Conservation (phyloP, 1,140 invertebrate genomes). For the Musca vetustissima region DNA sequence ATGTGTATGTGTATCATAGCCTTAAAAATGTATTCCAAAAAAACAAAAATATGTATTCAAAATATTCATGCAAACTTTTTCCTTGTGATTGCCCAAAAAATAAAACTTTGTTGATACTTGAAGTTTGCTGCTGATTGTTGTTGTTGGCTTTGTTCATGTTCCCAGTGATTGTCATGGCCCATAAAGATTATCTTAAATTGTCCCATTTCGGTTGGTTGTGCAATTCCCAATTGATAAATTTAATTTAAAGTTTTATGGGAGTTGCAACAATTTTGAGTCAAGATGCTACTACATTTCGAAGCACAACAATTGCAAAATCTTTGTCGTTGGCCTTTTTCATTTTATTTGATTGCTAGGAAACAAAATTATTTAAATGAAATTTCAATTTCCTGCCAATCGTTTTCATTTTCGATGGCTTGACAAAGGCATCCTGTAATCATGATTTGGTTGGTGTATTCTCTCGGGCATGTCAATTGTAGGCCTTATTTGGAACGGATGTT, state of each 20-base stretch:
- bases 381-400: not conserved
- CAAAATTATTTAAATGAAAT: slow-evolving; percentile 13
- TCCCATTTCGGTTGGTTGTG: not conserved
- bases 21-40: not conserved
- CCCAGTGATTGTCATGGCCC: too few relatives aligned
- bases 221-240: slow-evolving; percentile 23
- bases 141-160: too few relatives aligned
- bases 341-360: too few relatives aligned
- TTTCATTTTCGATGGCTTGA: too few relatives aligned
- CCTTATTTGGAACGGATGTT: too few relatives aligned
- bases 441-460: too few relatives aligned
- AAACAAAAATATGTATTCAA: slow-evolving; percentile 8
- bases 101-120: not conserved
- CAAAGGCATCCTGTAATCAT: too few relatives aligned
- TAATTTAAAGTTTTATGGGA: slow-evolving; percentile 19
- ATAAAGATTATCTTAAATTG: slow-evolving; percentile 14
- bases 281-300: too few relatives aligned
- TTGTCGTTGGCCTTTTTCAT: too few relatives aligned
- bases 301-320: too few relatives aligned
- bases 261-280: too few relatives aligned
- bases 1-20: not conserved
- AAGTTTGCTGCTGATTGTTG: not conserved
- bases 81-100: not conserved
- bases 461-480: too few relatives aligned
- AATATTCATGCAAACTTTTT: slow-evolving; percentile 4